These are phyloP conservation scores for Lerista edwardsae DNA, from an alignment of 2,797 vertebrate species.

Conservation along the genomic window DNA sequence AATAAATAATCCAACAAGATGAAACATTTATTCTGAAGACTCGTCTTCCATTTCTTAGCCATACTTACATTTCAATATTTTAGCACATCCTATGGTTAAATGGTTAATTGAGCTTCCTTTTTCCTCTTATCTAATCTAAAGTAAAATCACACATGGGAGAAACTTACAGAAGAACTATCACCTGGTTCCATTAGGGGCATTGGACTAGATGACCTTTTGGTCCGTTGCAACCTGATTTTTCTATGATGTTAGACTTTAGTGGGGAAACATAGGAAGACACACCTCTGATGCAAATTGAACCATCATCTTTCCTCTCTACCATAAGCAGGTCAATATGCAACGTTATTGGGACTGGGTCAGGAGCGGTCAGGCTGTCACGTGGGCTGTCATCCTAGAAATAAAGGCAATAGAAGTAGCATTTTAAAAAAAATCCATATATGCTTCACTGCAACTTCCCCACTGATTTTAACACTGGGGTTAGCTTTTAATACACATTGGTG, in stretches of 20 bases:
- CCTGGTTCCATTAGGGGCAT: not conserved
- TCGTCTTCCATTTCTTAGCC: slow-evolving; percentile 5
- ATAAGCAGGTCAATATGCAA: slow-evolving; percentile 89
- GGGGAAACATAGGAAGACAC: slow-evolving; percentile 41
- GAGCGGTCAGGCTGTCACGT: slow-evolving; percentile 77
- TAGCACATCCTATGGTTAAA: not conserved
- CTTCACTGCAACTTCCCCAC: not conserved
- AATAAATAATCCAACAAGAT: too few relatives aligned
- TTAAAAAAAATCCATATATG: not conserved
- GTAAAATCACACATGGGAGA: not conserved
- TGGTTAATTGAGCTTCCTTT: too few relatives aligned
- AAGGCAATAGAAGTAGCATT: slow-evolving; percentile 13
- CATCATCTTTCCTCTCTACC: slow-evolving; percentile 90
- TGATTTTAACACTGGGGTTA: not conserved
- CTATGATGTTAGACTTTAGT: not conserved
- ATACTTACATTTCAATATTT: slow-evolving; percentile 14
- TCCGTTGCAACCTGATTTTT: not conserved
- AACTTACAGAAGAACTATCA: not conserved
- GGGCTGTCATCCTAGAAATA: slow-evolving; percentile 87
- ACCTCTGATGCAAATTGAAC: slow-evolving; percentile 93
- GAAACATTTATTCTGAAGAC: not conserved
- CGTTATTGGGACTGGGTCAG: slow-evolving; percentile 82
- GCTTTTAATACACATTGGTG: not conserved
- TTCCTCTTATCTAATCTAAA: not conserved
- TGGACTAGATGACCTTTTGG: not conserved